Conservation (phyloP, 2,888 invertebrate species). For the Tenthredo distinguenda region DNA sequence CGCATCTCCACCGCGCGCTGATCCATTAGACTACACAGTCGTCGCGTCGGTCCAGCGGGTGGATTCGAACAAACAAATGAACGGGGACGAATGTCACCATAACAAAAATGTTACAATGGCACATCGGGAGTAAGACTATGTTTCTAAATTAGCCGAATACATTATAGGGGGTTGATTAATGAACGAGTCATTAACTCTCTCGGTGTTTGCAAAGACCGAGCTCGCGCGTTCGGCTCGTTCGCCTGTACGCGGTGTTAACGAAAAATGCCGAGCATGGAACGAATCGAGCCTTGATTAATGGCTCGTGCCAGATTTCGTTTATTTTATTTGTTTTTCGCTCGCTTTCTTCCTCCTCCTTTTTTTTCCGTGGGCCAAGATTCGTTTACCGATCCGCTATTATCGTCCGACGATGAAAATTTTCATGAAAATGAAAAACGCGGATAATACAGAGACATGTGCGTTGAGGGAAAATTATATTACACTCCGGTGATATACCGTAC, state of each 20-base stretch:
- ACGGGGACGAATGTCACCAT: not conserved
- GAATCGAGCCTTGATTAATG: slow-evolving; percentile 49
- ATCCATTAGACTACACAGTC: not conserved
- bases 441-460: not conserved
- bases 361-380: not conserved
- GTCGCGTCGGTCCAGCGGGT: not conserved
- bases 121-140: not conserved
- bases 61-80: not conserved
- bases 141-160: slow-evolving; percentile 43
- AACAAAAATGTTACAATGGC: slow-evolving; percentile 34
- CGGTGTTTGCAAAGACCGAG: not conserved
- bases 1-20: not conserved
- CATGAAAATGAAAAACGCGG: not conserved
- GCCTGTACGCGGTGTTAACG: not conserved
- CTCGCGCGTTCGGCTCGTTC: not conserved
- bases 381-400: slow-evolving; percentile 14
- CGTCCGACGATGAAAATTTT: not conserved
- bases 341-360: not conserved
- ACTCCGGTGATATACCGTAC: not conserved
- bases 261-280: slow-evolving; percentile 43
- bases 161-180: slow-evolving; percentile 44
- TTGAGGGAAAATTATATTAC: not conserved
- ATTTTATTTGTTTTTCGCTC: not conserved
- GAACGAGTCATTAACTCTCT: slow-evolving; percentile 50
- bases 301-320: slow-evolving; percentile 12